Conservation (phyloP, 2,888 invertebrate genomes). For the Oligia strigilis region DNA sequence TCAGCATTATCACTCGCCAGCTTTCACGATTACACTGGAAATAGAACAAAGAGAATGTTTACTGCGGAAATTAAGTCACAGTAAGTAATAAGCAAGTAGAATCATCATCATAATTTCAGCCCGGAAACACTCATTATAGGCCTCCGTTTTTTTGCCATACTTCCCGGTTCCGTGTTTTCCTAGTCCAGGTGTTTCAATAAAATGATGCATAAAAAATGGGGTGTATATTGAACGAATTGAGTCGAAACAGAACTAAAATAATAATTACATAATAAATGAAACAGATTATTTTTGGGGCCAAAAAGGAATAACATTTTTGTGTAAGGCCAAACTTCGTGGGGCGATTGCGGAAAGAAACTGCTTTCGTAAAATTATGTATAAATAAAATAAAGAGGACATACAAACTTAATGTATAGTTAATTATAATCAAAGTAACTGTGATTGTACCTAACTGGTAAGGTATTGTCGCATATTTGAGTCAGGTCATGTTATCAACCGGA, state of each 20-base stretch:
- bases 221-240: background rate
- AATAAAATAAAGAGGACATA: background rate
- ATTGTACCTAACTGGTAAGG: no score
- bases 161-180: no score
- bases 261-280: background rate
- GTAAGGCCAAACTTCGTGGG: background rate
- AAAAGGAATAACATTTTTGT: background rate
- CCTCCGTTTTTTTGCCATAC: no score
- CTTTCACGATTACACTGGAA: slow-evolving; percentile 89
- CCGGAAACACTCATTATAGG: no score
- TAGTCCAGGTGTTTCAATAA: no score
- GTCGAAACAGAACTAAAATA: background rate
- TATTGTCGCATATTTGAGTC: no score
- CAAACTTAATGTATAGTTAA: no score
- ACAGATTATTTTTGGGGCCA: background rate
- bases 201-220: background rate
- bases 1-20: slow-evolving; percentile 93
- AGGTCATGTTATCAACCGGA: no score
- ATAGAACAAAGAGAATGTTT: background rate
- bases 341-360: background rate
- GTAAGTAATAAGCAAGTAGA: background rate
- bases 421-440: no score
- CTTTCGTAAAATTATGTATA: background rate
- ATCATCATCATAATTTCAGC: background rate
- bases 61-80: background rate